Conservation (phyloP, 2,888 invertebrate genomes). For the Panopea generosa region DNA sequence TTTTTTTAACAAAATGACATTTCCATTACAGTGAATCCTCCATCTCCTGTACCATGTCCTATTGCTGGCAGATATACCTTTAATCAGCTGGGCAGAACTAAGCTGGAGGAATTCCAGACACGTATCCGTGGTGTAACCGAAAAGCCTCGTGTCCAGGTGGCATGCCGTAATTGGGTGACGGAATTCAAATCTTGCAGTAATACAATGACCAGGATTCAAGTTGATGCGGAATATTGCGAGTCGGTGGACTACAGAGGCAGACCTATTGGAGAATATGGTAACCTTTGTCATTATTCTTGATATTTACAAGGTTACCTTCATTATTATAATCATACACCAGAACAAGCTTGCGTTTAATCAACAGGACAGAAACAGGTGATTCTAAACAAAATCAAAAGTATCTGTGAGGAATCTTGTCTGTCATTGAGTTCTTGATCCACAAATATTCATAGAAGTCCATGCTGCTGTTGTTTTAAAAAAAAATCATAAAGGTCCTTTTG, state of each 20-base stretch:
- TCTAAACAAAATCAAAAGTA: too few relatives aligned
- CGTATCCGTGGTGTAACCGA: conserved; percentile 97
- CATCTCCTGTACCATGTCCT: conserved; percentile 96
- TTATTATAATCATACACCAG: too few relatives aligned
- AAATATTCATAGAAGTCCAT: too few relatives aligned
- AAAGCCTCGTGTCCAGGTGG: conserved; percentile 95
- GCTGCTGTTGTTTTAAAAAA: too few relatives aligned
- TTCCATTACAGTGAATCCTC: conserved; percentile 86
- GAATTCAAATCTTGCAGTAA: conserved; percentile 98
- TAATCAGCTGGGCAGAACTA: conserved; percentile 89
- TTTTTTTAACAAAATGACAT: too few relatives aligned
- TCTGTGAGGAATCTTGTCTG: too few relatives aligned
- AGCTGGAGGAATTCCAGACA: conserved; percentile 90
- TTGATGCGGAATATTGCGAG: conserved; percentile 98
- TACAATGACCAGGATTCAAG: conserved; percentile 94
- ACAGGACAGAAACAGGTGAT: too few relatives aligned
- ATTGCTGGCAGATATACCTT: conserved; percentile 99
- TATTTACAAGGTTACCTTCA: too few relatives aligned
- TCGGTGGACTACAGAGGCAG: conserved; percentile 98
- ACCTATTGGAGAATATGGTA: conserved; percentile 91
- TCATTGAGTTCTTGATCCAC: too few relatives aligned
- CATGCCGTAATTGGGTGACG: conserved; percentile 96
- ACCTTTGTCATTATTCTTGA: too few relatives aligned
- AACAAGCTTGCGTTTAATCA: too few relatives aligned
- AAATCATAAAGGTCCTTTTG: too few relatives aligned